Evolutionary conservation across 2,888 invertebrate species (phyloP), one percentile per base, ranked within the genome.

Genomic region (Eristalinus aeneus): DNA sequence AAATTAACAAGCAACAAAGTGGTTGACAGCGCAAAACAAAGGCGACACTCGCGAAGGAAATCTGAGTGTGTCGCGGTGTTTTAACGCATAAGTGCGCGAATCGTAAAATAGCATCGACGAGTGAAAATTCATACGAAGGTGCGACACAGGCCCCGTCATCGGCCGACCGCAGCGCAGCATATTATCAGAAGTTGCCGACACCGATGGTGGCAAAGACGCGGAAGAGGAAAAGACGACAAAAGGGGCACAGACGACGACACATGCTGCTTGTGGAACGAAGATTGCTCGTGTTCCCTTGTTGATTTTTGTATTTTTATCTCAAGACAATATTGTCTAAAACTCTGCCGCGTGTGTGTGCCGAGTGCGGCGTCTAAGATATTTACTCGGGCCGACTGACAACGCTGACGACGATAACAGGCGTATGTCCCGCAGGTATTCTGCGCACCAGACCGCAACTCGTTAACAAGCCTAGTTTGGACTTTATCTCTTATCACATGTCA

Each of bases 241-340:
- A n/a, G 27, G 27, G 27, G 27, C 27, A 2, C 27, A 27, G 22
- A 39, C 27, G 20, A 9, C 39, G 20, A 31, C 46, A 68, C 46
- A 69, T 74, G 76, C 53, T 58, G 36, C n/a, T n/a, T n/a, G 67
- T 75, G 64, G 61, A 74, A 67, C 67, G 27, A 34, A 10, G 23
- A 34, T 63, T 63, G 69, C 64, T 72, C 8, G 11, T n/a, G 65
- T 39, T 54, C 56, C 11, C 23, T 27, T 56, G 56, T 56, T 56
- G 22, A 56, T 27, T 79, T 73, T 60, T 27, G 23, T 74, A 63
- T 72, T 80, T 80, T 72, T 68, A 80, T 72, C 69, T 56, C 56
- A 31, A 20, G 20, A 22, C 22, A 63, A 72, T 58, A 80, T 64
- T 72, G 80, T 76, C 58, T 58, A 61, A 80, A 72, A 80, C 61